Base-by-base conservation (phyloP, 2,888 invertebrate species). In the Sussaba pulchella region DNA sequence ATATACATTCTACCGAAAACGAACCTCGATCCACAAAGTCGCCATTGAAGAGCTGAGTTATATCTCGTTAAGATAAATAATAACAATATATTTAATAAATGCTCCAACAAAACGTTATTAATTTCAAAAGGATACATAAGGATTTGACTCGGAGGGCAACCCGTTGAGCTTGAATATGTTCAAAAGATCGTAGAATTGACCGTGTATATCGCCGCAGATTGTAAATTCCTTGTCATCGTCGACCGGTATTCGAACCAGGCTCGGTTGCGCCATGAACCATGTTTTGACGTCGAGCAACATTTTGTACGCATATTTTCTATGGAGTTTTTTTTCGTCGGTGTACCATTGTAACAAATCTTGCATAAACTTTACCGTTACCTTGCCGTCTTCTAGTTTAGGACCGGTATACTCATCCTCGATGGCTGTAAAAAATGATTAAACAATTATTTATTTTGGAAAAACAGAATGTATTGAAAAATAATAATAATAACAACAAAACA, bases 1-100 rank as follows among this genome's bases (percentile, higher is more conserved):
- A 98, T 90, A 99, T 99, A 92, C 99, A 99, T 93, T 99, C 99
- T 36, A 99, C 99, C 41, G 99, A 99, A 92, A 99, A 99, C 0
- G 99, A 99, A 12, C 99, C 99, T 93, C 99, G 94, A 93, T 99
- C 99, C 17, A 99, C 99, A 92, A 99, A 99, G 93, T 99, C 99
- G 79, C 99, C 99, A 92, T 99, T 99, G 93, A 99, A 99, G 85
- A 99, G 93, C 95, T 96, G 88, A 70, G 61, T 70, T 74, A 64
- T 78, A n/a, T 6, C 2, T 73, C 45, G 59, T 86, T 85, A 85
- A 88, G 86, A n/a, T n/a, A n/a, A n/a, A n/a, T n/a, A n/a, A n/a
- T n/a, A n/a, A n/a, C n/a, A n/a, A n/a, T n/a, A n/a, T n/a, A n/a
- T n/a, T n/a, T n/a, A n/a, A n/a, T n/a, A n/a, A n/a, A n/a, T n/a